phyloP scores from a whole-genome alignment of 2,113 vertebrate species.

The Megaleporinus macrocephalus region DNA sequence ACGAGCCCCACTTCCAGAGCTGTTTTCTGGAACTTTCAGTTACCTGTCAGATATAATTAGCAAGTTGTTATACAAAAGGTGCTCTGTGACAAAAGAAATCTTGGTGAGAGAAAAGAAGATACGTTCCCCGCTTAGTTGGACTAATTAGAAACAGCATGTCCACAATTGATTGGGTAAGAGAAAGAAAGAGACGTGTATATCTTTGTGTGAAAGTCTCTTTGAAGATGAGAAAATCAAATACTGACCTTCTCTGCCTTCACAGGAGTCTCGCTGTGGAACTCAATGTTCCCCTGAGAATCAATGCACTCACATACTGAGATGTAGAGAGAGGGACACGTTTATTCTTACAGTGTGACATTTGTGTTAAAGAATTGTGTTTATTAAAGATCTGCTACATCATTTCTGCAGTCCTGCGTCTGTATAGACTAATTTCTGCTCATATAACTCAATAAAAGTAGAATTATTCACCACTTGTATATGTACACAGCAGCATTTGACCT shows the following conservation, averaged over 20 bases:
- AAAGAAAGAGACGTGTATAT: conserved; percentile 15
- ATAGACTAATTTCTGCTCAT: no score
- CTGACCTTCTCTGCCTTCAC: conserved; percentile 40
- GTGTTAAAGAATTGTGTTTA: neutral
- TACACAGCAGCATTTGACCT: no score
- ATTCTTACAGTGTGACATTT: no score
- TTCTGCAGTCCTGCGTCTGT: no score
- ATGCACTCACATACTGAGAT: neutral
- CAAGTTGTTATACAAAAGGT: neutral
- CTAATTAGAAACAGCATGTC: conserved; percentile 48
- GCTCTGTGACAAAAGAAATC: neutral
- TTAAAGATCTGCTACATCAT: no score
- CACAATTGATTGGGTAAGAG: conserved; percentile 38
- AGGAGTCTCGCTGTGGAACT: conserved; percentile 5
- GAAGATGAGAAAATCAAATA: conserved; percentile 37
- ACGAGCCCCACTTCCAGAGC: neutral
- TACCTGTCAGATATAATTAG: conserved; percentile 29
- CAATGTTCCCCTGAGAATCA: conserved; percentile 19
- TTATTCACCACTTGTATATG: no score
- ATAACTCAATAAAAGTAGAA: no score
- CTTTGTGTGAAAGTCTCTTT: conserved; percentile 35
- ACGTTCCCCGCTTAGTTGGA: conserved; percentile 11
- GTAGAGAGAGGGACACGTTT: neutral
- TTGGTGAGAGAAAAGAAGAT: neutral
- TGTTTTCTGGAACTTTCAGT: neutral